A percentile compares a stretch with the other conserved stretches of the same genome.
These are phyloP conservation scores for Tethya wilhelma DNA, from an alignment of 37 sponge, comb jelly and placozoan genomes.

Conservation along the genomic window DNA sequence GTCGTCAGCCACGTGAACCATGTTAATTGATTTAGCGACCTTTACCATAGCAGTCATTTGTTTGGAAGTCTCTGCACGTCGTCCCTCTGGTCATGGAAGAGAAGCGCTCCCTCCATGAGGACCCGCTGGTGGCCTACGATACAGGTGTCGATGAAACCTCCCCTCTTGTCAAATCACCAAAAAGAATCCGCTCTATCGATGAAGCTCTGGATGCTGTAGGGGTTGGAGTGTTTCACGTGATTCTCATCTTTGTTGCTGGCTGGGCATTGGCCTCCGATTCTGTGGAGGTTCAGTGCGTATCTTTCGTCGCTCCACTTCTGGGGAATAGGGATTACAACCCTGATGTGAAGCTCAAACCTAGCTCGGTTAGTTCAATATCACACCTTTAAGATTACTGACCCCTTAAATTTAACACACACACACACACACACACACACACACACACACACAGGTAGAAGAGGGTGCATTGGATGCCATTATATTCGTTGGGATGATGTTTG, in stretches of 20 bases:
- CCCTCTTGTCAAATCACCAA: neutral
- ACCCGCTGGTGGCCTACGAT: no score
- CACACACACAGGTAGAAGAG: slow-evolving; percentile 38
- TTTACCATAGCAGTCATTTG: no score
- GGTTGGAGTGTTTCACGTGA: slow-evolving; percentile 66
- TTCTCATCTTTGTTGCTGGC: slow-evolving; percentile 56
- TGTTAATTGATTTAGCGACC: no score
- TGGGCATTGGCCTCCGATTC: slow-evolving; percentile 81
- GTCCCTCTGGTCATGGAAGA: no score
- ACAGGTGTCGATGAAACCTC: neutral
- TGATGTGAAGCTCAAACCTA: neutral
- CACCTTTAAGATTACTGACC: neutral
- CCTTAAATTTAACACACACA: no score
- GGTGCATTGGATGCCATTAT: slow-evolving; percentile 70
- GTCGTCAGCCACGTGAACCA: no score
- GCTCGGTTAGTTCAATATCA: neutral
- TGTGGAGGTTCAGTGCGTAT: slow-evolving; percentile 71
- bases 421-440: no score
- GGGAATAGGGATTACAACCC: neutral
- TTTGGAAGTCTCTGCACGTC: no score
- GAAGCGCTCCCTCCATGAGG: no score
- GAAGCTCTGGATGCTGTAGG: slow-evolving; percentile 47
- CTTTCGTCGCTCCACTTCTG: slow-evolving; percentile 59
- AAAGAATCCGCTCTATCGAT: slow-evolving; percentile 2
- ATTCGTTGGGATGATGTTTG: slow-evolving; percentile 91